A percentile compares a stretch with the other conserved stretches of the same genome.
phyloP scores from a whole-genome alignment of 2,888 invertebrate genomes.

The Cantharis rufa region DNA sequence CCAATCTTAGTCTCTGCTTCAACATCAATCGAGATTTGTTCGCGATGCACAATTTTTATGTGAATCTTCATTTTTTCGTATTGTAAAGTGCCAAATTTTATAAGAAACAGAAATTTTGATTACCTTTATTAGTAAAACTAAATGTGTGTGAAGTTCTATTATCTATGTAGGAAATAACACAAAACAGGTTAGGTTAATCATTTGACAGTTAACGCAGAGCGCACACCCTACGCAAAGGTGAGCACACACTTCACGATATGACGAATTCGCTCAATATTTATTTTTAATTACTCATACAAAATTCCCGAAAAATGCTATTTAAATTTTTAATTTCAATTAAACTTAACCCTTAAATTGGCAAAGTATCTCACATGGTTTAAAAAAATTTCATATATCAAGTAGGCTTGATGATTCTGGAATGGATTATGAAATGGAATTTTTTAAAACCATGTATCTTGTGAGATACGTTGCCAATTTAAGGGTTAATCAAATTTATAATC shows the following conservation, averaged over 20 bases:
- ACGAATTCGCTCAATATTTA: not conserved
- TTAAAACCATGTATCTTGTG: too few species aligned
- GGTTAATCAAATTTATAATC: too few species aligned
- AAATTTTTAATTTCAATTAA: too few species aligned
- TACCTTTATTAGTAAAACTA: not conserved
- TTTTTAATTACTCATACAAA: too few species aligned
- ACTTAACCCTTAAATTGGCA: too few species aligned
- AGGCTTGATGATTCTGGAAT: too few species aligned
- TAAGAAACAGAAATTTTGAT: not conserved
- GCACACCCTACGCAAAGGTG: not conserved
- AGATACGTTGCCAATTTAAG: too few species aligned
- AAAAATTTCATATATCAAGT: too few species aligned
- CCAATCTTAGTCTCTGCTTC: constrained; percentile 63
- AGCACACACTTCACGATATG: not conserved
- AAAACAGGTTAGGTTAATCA: not conserved
- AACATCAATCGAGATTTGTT: constrained; percentile 70
- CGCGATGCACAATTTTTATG: constrained; percentile 75
- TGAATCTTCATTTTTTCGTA: constrained; percentile 67
- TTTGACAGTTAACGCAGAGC: not conserved
- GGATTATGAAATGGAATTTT: too few species aligned
- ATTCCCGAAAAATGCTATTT: too few species aligned
- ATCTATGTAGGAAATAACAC: not conserved
- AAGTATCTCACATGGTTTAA: too few species aligned
- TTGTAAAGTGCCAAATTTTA: not conserved
- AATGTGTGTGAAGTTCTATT: not conserved